These are phyloP conservation scores for Eulemur albifrons DNA, from an alignment of 2,797 vertebrate species.

Conservation along the genomic window DNA sequence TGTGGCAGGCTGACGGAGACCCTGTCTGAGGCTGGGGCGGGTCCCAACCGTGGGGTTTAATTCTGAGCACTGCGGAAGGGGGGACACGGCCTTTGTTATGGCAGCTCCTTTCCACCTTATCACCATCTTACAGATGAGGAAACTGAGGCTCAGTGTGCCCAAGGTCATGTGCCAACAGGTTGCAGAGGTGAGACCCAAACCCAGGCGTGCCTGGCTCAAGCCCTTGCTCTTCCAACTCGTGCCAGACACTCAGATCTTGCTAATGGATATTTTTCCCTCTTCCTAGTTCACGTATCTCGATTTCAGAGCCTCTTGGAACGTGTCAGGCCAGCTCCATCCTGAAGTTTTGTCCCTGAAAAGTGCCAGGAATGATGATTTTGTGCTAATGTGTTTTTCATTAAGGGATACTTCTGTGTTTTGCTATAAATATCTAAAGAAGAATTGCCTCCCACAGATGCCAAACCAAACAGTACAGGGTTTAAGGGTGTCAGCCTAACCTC, in stretches of 20 bases:
- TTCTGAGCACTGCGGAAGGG: neutral
- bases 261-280: neutral
- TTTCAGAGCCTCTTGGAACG: neutral
- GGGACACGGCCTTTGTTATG: neutral
- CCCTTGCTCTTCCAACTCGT: neutral
- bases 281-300: neutral
- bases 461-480: neutral
- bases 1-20: neutral
- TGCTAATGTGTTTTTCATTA: neutral
- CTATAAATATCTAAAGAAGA: neutral
- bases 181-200: neutral
- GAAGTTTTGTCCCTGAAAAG: neutral
- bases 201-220: neutral
- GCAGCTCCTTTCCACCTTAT: neutral
- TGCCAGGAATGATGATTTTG: neutral
- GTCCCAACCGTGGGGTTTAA: neutral
- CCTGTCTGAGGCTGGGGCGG: neutral
- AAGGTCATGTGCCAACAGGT: neutral
- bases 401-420: neutral
- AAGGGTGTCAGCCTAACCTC: neutral
- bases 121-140: neutral
- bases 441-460: neutral
- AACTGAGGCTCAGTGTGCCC: neutral
- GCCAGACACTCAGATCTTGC: neutral
- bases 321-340: neutral